phyloP scores from a whole-genome alignment of 2,797 vertebrate genomes.

The Sebastes vulpes region DNA sequence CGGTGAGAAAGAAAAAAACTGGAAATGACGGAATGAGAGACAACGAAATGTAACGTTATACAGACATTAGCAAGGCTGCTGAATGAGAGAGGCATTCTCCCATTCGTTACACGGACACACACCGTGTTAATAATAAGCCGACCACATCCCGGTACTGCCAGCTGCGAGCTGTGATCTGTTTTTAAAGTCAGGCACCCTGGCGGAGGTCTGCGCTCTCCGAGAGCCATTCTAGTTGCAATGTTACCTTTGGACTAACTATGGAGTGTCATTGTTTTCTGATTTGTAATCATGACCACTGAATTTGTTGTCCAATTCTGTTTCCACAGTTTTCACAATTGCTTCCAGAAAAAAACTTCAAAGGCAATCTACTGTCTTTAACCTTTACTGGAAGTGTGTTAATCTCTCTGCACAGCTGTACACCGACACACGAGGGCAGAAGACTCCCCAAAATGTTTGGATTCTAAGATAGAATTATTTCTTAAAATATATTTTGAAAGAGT shows the following conservation, averaged over 20 bases:
- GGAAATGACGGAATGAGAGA: too few species aligned
- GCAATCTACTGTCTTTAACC: background rate
- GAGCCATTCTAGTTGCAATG: too few species aligned
- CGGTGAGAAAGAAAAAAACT: too few species aligned
- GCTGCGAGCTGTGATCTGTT: too few species aligned
- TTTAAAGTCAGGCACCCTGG: too few species aligned
- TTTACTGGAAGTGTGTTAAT: background rate
- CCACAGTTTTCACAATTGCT: background rate
- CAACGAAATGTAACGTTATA: too few species aligned
- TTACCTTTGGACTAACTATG: background rate
- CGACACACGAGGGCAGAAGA: background rate
- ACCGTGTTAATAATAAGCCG: too few species aligned
- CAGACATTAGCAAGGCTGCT: too few species aligned
- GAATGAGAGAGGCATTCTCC: too few species aligned
- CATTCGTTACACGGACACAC: too few species aligned
- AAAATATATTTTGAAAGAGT: background rate
- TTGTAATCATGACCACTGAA: background rate
- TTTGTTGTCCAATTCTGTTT: background rate
- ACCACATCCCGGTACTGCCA: too few species aligned
- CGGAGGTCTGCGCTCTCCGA: too few species aligned
- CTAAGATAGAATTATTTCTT: background rate
- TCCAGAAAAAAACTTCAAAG: background rate
- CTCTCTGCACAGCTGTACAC: background rate
- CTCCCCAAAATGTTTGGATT: background rate
- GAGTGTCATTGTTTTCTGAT: background rate